phyloP scores from a whole-genome alignment of 2,113 vertebrate genomes.

The Chlorodrepanis virens region DNA sequence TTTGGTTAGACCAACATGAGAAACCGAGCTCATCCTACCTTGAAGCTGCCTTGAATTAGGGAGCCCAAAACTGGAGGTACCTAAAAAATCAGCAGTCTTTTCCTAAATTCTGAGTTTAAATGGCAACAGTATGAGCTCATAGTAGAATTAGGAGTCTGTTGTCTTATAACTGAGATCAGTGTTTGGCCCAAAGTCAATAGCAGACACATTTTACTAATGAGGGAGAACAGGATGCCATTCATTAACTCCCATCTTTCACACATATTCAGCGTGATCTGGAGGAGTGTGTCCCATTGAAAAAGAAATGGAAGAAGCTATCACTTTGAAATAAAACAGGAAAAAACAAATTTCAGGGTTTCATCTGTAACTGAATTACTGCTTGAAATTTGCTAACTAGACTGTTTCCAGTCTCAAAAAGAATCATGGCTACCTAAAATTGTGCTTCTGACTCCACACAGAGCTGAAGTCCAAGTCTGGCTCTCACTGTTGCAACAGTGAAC shows the following conservation, averaged over 20 bases:
- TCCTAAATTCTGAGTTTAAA: not conserved
- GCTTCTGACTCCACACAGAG: not conserved
- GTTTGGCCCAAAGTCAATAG: not conserved
- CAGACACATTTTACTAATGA: conserved; percentile 31
- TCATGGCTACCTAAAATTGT: not conserved
- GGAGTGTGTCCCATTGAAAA: not conserved
- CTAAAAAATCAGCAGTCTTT: not conserved
- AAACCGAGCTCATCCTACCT: not conserved
- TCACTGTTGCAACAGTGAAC: not conserved
- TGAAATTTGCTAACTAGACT: not conserved
- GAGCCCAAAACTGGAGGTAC: not conserved
- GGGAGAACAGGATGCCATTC: conserved; percentile 23
- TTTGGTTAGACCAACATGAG: not conserved
- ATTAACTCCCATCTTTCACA: conserved; percentile 34
- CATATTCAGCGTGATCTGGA: not conserved
- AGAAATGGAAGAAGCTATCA: not conserved
- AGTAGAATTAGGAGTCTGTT: not conserved
- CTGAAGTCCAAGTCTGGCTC: not conserved
- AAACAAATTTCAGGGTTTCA: not conserved
- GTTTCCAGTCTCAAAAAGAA: not conserved
- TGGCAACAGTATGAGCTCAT: not conserved
- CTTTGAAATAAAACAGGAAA: not conserved
- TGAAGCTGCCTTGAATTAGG: not conserved
- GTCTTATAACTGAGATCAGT: not conserved
- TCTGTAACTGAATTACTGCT: not conserved